phyloP scores from a whole-genome alignment of 2,113 vertebrate species.

The Poecilia latipinna region DNA sequence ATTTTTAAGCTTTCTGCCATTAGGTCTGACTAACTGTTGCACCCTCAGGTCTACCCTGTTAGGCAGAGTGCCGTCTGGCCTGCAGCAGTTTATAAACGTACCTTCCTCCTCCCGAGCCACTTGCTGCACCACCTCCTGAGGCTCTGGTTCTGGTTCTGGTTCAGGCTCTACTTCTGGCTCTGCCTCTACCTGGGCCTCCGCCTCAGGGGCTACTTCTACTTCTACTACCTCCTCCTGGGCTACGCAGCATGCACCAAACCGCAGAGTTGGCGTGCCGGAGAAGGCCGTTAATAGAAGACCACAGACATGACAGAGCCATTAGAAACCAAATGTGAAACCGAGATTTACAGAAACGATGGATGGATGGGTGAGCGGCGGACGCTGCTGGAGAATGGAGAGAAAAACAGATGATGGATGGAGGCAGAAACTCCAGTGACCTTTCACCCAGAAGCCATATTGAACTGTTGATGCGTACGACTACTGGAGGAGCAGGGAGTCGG shows the following conservation, averaged over 20 bases:
- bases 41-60: conserved; percentile 3
- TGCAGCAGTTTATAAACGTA: conserved; percentile 76
- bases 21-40: conserved; percentile 18
- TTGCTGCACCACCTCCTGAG: conserved; percentile 60
- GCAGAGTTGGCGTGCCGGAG: conserved; percentile 63
- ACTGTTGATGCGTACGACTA: conserved; percentile 23
- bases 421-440: conserved; percentile 50
- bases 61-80: conserved; percentile 32
- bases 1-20: background rate
- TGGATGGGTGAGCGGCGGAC: conserved; percentile 51
- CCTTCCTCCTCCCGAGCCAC: conserved; percentile 83
- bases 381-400: conserved; percentile 66
- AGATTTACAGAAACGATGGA: conserved; percentile 56
- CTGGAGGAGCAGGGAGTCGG: background rate
- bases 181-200: conserved; percentile 77
- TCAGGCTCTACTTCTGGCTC: conserved; percentile 73
- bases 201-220: conserved; percentile 84
- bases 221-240: conserved; percentile 82
- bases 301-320: conserved; percentile 75
- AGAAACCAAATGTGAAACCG: conserved; percentile 67
- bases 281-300: conserved; percentile 67
- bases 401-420: conserved; percentile 53
- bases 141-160: conserved; percentile 67
- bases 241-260: conserved; percentile 79
- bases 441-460: conserved; percentile 51